These are phyloP conservation scores for Gortyna flavago DNA, from an alignment of 2,888 invertebrate species.

Conservation along the genomic window DNA sequence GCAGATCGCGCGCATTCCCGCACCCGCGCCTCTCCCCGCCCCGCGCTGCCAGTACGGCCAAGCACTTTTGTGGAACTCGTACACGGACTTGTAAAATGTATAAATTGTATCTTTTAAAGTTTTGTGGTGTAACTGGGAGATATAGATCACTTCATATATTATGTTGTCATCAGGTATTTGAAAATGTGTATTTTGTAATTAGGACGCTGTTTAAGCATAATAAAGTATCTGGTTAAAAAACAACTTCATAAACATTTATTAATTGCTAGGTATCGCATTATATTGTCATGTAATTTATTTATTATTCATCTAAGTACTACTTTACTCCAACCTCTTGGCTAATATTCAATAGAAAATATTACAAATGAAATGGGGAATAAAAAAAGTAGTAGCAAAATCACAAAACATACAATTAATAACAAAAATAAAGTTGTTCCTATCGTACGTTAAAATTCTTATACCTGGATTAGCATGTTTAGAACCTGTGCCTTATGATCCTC, in stretches of 20 bases:
- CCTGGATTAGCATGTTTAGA: constrained; percentile 45
- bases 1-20: too few species aligned
- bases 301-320: not conserved
- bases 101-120: not conserved
- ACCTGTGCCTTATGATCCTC: constrained; percentile 80
- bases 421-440: not conserved
- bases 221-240: too few species aligned
- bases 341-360: not conserved
- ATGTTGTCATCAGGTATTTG: not conserved
- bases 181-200: not conserved
- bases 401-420: not conserved
- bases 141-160: not conserved
- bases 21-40: too few species aligned
- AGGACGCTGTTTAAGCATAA: too few species aligned
- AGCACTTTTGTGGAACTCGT: too few species aligned
- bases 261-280: not conserved
- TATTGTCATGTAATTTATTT: not conserved
- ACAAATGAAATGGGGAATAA: not conserved
- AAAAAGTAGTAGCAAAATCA: not conserved
- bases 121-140: too few species aligned
- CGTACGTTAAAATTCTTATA: not conserved
- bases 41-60: too few species aligned
- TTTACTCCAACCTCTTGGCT: not conserved
- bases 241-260: not conserved
- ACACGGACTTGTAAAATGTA: not conserved